Base-by-base conservation (phyloP, 92 coral and sea anemone species). In the Phenganax subtilis region DNA sequence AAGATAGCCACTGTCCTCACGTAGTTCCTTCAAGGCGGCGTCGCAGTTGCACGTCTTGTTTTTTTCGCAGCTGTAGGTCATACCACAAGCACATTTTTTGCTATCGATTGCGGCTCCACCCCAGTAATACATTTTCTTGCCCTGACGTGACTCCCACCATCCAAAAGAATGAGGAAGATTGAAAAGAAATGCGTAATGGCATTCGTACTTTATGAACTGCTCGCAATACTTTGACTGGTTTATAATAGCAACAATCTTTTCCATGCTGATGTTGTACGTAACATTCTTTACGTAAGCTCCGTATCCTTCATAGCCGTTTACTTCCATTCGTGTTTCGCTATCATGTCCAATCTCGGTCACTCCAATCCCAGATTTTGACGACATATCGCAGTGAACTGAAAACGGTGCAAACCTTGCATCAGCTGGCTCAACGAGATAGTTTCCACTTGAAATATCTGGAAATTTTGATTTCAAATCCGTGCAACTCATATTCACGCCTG, bases 1-100 rank as follows among this genome's bases (percentile, higher is more conserved):
- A 86, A 88, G 79, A 30, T 85, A 72, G 57, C 93, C 93, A 82
- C 91, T 90, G 83, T 87, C 93, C 70, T 84, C 84, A 30, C 82
- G 67, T 83, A 88, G 85, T 0, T 82, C 87, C 0, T 6, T 7
- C 7, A 17, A 7, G n/a, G 10, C n/a, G 0, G 63, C 77, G 66
- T 81, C 57, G 82, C 54, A 84, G 83, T 65, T 87, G 85, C 75
- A 87, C 66, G 81, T 86, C 89, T 47, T 80, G 80, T 51, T 71
- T 51, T 85, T 86, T 79, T 58, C 59, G 72, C 89, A 86, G 0
- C 82, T 71, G 66, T 78, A 78, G 28, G 87, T 79, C 80, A 86
- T 82, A 55, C 87, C 89, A 81, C 92, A 89, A 60, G 88, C 86
- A 80, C 92, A 89, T 80, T 84, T 86, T 20, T 72, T 17, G 56